Base-by-base conservation (phyloP, 2,113 vertebrate species). In the Pseudopodoces humilis region DNA sequence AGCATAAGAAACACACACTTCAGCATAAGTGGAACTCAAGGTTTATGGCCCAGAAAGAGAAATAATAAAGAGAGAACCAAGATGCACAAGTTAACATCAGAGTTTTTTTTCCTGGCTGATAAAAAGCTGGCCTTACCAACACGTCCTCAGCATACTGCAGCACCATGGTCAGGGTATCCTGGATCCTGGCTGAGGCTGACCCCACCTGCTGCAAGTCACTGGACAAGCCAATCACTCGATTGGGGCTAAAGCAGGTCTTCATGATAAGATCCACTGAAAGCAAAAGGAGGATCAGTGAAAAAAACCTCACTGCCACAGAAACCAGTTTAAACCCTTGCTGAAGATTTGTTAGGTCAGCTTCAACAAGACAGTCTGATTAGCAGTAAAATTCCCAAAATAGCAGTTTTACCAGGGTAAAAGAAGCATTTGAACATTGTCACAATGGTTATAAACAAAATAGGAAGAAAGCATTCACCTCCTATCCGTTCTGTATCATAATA, bases 401-500 rank as follows among this genome's bases (percentile, higher is more conserved):
- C 31, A 53, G 39, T 85, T 87, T 72, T 93, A 69, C 22, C 30
- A 72, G 6, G 18, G n/a, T 68, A 70, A 46, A 77, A 83, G 46
- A 85, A 31, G 8, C 47, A 82, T 53, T 62, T 85, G 14, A 64
- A 37, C 9, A 62, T 69, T 44, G 13, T 79, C 31, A 58, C 27
- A 81, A 69, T 31, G 5, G 18, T 90, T 92, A 78, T 28, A 86
- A 56, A 22, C 24, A 39, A 79, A 97, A 74, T 1, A 93, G 52
- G 52, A 79, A 69, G 31, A 84, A 87, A 83, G 85, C 53, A 50
- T 98, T 98, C 96, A 99, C 99, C 98, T 92, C 99, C 99, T 86
- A 99, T 99, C 95, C 99, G 98, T 77, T 99, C 99, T 2, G 99
- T 99, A 97, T 99, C 99, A 12, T 99, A 99, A 94, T 99, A 99